These are phyloP conservation scores for Microcebus lehilahytsara DNA, from an alignment of 2,113 vertebrate species.

Conservation along the genomic window DNA sequence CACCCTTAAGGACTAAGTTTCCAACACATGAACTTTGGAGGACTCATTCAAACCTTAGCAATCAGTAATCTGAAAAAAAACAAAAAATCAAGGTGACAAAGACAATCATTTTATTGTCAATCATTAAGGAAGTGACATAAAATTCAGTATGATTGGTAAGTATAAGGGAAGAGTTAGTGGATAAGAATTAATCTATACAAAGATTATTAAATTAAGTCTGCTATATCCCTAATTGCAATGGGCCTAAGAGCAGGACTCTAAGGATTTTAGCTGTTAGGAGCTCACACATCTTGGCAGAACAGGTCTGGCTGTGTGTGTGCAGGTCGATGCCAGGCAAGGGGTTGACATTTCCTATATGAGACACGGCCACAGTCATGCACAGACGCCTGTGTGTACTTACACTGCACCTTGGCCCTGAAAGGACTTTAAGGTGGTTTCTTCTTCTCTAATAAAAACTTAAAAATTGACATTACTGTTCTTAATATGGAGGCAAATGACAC, in stretches of 20 bases:
- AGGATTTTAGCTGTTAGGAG: background rate
- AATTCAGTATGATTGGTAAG: background rate
- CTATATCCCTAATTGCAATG: background rate
- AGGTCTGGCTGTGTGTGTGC: background rate
- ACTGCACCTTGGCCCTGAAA: background rate
- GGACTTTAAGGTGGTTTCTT: background rate
- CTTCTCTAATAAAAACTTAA: background rate
- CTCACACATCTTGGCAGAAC: background rate
- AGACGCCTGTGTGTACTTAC: background rate
- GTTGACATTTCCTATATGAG: background rate
- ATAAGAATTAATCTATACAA: background rate
- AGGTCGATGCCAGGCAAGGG: background rate
- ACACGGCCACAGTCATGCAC: fast-evolving
- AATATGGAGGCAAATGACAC: background rate
- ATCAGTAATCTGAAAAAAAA: background rate
- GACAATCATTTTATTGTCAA: background rate
- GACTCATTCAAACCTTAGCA: background rate
- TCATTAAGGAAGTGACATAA: background rate
- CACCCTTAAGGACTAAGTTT: background rate
- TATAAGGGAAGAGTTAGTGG: background rate
- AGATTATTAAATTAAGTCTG: background rate
- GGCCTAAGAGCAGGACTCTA: background rate
- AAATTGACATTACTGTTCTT: background rate
- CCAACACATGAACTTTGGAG: background rate
- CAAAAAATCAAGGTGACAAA: background rate